Conservation (phyloP, 2,113 vertebrate species). For the Lutjanus erythropterus region DNA sequence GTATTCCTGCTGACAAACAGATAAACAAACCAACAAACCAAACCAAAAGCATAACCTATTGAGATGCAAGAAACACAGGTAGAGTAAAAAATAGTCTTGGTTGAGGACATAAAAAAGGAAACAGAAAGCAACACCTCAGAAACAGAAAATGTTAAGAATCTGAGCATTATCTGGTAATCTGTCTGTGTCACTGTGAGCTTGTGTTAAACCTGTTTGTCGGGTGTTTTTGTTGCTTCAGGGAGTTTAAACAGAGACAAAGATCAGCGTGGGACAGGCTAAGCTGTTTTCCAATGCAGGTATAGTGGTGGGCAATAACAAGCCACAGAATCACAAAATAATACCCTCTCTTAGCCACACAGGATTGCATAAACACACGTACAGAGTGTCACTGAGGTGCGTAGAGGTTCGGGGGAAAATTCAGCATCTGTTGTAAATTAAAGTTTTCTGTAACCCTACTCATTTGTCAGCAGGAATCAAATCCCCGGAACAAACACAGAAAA, state of each 20-base stretch:
- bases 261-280: constrained; percentile 31
- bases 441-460: not conserved
- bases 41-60: too few species aligned
- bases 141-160: constrained; percentile 37
- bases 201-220: constrained; percentile 71
- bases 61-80: not conserved
- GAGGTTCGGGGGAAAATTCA: not conserved
- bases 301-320: not conserved
- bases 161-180: constrained; percentile 57
- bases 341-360: not conserved
- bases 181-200: constrained; percentile 29
- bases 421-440: constrained; percentile 6
- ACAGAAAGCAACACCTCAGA: constrained; percentile 29
- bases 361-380: not conserved
- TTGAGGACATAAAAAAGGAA: not conserved
- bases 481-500: not conserved
- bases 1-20: too few species aligned
- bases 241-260: constrained; percentile 50
- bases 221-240: constrained; percentile 36
- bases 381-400: not conserved
- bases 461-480: constrained; percentile 31
- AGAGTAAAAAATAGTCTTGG: not conserved
- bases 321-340: constrained; percentile 16
- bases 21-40: too few species aligned
- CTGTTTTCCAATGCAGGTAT: constrained; percentile 46